phyloP scores from a whole-genome alignment of 2,113 vertebrate genomes.

The Dolichotis patagonum region DNA sequence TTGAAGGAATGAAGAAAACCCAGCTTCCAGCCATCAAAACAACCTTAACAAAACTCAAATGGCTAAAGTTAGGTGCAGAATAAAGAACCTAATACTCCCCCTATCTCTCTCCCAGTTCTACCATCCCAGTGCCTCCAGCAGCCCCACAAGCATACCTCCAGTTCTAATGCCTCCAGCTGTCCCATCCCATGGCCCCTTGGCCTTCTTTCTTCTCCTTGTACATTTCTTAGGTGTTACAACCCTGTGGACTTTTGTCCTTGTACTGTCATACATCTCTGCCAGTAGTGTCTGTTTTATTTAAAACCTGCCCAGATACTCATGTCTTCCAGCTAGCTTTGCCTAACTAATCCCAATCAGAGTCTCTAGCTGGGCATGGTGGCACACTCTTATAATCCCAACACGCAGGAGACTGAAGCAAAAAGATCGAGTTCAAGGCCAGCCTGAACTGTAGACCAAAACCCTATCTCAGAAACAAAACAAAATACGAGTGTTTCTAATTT shows the following conservation, averaged over 20 bases:
- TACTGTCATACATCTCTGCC: not conserved
- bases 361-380: not conserved
- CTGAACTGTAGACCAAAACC: not conserved
- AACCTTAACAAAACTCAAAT: constrained; percentile 9
- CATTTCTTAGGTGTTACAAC: not conserved
- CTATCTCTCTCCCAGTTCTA: not conserved
- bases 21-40: not conserved
- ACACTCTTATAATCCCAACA: not conserved
- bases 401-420: not conserved
- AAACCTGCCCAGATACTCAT: constrained; percentile 16
- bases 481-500: not conserved
- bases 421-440: not conserved
- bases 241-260: not conserved
- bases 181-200: not conserved
- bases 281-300: constrained; percentile 38
- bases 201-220: not conserved
- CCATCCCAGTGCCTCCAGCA: not conserved
- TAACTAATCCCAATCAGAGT: not conserved
- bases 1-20: constrained; percentile 26
- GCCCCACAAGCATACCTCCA: not conserved
- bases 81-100: not conserved
- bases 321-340: constrained; percentile 31
- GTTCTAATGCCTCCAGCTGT: not conserved
- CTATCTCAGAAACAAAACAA: not conserved
- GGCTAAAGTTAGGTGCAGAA: not conserved